Base-by-base conservation (phyloP, 2,888 invertebrate species). In the Andrena praecox region DNA sequence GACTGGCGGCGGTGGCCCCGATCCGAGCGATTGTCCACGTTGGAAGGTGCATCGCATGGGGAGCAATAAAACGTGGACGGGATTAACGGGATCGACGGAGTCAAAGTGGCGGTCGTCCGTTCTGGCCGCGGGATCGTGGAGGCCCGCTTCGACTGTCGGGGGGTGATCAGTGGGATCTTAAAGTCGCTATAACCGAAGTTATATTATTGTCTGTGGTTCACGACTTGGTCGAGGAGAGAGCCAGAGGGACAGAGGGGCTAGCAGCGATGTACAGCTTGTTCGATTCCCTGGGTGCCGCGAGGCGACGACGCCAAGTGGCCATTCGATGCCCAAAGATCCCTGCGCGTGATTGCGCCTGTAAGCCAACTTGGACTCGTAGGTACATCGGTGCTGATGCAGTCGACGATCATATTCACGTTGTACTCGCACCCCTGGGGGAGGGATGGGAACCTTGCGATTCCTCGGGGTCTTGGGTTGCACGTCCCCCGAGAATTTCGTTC, bases 261-360 rank as follows among this genome's bases (percentile, higher is more conserved):
- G 67, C 82, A 70, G 48, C 59, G 68, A 48, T 54, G 59, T 80
- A 52, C 70, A 81, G 78, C 77, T 75, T 52, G 76, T 27, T 86
- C 84, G 77, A 80, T 75, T 80, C 75, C 60, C 64, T 7, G 59
- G 29, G 29, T 60, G 62, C 52, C 75, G 60, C 82, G 69, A 62
- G 54, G 77, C 63, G 73, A 72, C 78, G 63, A 72, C 78, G 63
- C 79, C 54, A 85, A 85, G 68, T 84, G 84, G 76, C 81, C 82
- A 76, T 87, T 87, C 87, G 74, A 87, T 85, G 56, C 84, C 71
- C 82, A 60, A 82, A 82, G 85, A 87, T 87, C 80, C 69, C 60
- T 29, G 76, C 76, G 79, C 80, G 71, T 73, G 81, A 85, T 87
- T 86, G 81, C 75, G 75, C 85, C 75, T 71, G 76, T 75, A 83